Base-by-base conservation (phyloP, 2,888 invertebrate genomes). In the Apotomis turbidana region DNA sequence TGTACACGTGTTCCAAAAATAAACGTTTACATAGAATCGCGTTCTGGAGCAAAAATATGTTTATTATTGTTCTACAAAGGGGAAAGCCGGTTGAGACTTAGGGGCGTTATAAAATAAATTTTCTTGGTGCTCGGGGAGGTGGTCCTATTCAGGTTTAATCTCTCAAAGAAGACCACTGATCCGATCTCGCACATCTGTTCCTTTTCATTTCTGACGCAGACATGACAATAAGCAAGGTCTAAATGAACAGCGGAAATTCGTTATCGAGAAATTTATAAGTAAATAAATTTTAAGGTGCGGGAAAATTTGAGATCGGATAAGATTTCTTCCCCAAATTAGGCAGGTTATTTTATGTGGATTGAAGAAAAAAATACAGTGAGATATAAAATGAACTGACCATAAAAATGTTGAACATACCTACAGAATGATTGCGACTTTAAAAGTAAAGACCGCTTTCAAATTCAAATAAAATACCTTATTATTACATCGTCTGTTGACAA, bases 51-150 rank as follows among this genome's bases (percentile, higher is more conserved):
- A 83, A 86, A 85, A 78, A 75, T 81, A 79, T 79, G 82, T 86
- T 86, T 86, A 85, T 87, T 85, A 86, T 85, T 81, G 79, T 78
- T 82, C 80, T 81, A 86, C 84, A 85, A 87, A 85, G 84, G 82
- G 80, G 78, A 80, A 83, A 79, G 79, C 78, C 74, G 75, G 74
- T 77, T 74, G 74, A 77, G 77, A 82, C 80, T 79, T 81, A 78
- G 80, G 77, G 79, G 81, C 81, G 83, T 81, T 84, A 82, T 84
- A 85, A 88, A 90, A 89, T 87, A 87, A 86, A 87, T 84, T 85
- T 85, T 83, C 82, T 81, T 80, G 85, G 81, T 84, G 77, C 81
- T 80, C 77, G 77, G 75, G 82, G 80, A 80, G 78, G 76, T 79
- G 79, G 76, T 83, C 83, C 81, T 78, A 79, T 80, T 84, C 81